These are phyloP conservation scores for Sebastes oblongus DNA, from an alignment of 2,797 vertebrate species.

Conservation along the genomic window DNA sequence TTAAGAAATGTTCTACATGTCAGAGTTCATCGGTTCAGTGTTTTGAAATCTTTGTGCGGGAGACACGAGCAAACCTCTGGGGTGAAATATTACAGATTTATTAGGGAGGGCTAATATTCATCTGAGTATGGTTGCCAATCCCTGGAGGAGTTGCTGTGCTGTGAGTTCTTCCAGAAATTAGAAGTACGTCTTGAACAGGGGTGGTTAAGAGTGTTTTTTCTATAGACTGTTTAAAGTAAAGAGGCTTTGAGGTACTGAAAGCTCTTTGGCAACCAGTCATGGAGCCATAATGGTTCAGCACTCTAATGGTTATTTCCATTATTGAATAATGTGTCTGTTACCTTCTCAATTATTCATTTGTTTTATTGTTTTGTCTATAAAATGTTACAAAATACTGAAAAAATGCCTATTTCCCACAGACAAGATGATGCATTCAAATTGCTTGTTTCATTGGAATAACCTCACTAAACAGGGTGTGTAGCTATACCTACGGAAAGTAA, in stretches of 20 bases:
- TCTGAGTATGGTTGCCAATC: conserved; percentile 6
- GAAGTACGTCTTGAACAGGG: not conserved
- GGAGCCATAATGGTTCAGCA: not conserved
- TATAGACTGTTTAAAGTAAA: not conserved
- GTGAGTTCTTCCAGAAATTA: conserved; percentile 16
- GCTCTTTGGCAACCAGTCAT: not conserved
- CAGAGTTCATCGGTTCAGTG: not conserved
- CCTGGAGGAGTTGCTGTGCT: conserved; percentile 16
- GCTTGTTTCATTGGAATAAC: not conserved
- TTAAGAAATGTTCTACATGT: not conserved
- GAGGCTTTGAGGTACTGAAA: not conserved
- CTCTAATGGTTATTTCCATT: not conserved
- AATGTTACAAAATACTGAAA: not conserved
- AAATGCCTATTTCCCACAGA: not conserved
- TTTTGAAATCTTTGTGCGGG: conserved; percentile 1
- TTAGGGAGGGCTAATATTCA: conserved; percentile 23
- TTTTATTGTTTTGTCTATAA: not conserved
- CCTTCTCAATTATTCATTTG: not conserved
- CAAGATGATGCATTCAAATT: not conserved
- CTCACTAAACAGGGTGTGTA: not conserved
- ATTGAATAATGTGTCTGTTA: not conserved
- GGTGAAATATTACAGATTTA: conserved; percentile 34
- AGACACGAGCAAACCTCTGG: conserved; percentile 18
- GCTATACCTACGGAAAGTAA: not conserved
- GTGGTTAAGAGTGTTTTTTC: not conserved